These are phyloP conservation scores for Drosophila emarginata DNA, from an alignment of 2,888 invertebrate species.

Conservation along the genomic window DNA sequence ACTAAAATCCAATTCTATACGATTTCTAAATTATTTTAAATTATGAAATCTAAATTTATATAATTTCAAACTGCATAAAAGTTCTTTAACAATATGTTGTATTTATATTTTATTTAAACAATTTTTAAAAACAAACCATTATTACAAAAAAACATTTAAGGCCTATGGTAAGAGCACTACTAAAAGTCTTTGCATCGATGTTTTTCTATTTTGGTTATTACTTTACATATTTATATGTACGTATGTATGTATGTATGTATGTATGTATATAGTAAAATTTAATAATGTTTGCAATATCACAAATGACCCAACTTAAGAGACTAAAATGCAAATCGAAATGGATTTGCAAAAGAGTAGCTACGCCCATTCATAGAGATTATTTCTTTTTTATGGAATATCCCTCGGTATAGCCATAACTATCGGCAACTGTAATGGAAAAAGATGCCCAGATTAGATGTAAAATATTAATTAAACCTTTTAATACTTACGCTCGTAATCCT, in stretches of 20 bases:
- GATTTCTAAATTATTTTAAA: too few species aligned
- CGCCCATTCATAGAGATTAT: slow-evolving; percentile 8
- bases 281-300: slow-evolving; percentile 74
- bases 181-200: slow-evolving; percentile 33
- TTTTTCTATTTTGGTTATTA: slow-evolving; percentile 14
- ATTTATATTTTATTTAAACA: slow-evolving; percentile 30
- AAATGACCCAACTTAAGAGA: slow-evolving; percentile 71
- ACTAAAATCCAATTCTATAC: too few species aligned
- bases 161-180: slow-evolving; percentile 19
- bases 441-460: background rate
- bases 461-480: fast-evolving
- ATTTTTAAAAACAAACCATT: slow-evolving; percentile 32
- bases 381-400: slow-evolving; percentile 78
- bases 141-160: slow-evolving; percentile 20
- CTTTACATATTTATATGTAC: slow-evolving; percentile 37
- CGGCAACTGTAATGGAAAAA: slow-evolving; percentile 82
- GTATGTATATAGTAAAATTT: slow-evolving; percentile 44
- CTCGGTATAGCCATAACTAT: slow-evolving; percentile 84
- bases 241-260: slow-evolving; percentile 46
- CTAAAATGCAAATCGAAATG: slow-evolving; percentile 57
- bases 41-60: too few species aligned
- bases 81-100: slow-evolving; percentile 11
- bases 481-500: slow-evolving; percentile 86
- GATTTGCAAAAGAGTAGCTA: slow-evolving; percentile 18
- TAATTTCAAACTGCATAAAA: background rate